Percentiles rank a stretch among this genome's conserved stretches.
These are phyloP conservation scores for Axea sp. DNA, from an alignment of 2,888 invertebrate genomes.

Conservation along the genomic window DNA sequence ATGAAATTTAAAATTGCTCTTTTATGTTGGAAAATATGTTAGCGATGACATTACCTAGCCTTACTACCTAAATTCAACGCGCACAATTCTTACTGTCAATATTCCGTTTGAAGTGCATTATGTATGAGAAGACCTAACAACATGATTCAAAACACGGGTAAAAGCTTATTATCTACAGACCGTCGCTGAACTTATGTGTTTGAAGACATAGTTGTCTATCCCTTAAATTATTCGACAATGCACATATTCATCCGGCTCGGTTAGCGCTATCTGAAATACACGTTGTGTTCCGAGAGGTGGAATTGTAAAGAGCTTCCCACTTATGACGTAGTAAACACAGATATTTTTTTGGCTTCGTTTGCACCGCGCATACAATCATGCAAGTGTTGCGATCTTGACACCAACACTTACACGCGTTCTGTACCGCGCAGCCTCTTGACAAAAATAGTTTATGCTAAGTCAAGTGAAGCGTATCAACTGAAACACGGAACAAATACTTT, in stretches of 20 bases:
- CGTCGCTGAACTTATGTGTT: neutral
- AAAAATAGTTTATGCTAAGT: conserved; percentile 64
- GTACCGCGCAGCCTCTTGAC: conserved; percentile 61
- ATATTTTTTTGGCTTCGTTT: conserved; percentile 49
- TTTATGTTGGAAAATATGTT: too few species aligned
- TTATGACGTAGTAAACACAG: conserved; percentile 35
- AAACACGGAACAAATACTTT: conserved; percentile 41
- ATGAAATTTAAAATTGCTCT: too few species aligned
- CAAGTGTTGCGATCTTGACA: conserved; percentile 60
- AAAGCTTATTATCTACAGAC: conserved; percentile 21
- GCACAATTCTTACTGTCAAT: too few species aligned
- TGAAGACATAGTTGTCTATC: conserved; percentile 14
- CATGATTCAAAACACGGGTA: conserved; percentile 13
- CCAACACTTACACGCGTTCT: conserved; percentile 55
- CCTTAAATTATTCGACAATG: conserved; percentile 43
- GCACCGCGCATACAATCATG: conserved; percentile 40
- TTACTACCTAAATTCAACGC: too few species aligned
- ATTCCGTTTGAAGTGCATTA: neutral
- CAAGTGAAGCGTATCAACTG: conserved; percentile 26
- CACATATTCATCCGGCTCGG: neutral
- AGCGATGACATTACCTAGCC: too few species aligned
- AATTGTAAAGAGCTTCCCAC: conserved; percentile 48
- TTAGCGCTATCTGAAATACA: conserved; percentile 23
- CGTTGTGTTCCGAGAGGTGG: conserved; percentile 39
- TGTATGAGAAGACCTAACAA: neutral